phyloP scores from a whole-genome alignment of 2,888 invertebrate genomes.

The Pterostichus niger region DNA sequence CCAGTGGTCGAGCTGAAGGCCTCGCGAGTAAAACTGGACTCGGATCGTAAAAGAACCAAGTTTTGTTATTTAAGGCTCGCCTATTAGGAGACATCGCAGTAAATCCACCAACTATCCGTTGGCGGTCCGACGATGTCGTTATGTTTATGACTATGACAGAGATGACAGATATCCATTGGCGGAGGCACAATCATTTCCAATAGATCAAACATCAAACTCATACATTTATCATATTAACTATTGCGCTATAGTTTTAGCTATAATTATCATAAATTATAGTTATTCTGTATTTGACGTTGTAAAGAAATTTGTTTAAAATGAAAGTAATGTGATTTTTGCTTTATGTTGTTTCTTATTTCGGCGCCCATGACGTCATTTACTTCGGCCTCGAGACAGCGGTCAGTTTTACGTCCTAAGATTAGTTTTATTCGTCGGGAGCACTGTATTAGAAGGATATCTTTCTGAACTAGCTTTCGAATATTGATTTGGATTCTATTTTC shows the following conservation, averaged over 20 bases:
- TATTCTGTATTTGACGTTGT: not conserved
- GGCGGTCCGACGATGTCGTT: constrained; percentile 42
- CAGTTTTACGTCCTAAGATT: constrained; percentile 60
- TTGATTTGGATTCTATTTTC: constrained; percentile 49
- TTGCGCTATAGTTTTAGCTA: not conserved
- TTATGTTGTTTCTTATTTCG: not conserved
- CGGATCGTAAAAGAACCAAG: constrained; percentile 52
- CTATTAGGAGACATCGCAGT: constrained; percentile 41
- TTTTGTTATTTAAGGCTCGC: constrained; percentile 58
- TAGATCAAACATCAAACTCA: not conserved
- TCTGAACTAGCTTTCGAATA: constrained; percentile 39
- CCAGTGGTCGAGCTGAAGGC: constrained; percentile 2
- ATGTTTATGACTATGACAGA: constrained; percentile 44
- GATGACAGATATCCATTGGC: not conserved
- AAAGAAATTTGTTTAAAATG: not conserved
- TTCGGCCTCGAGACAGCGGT: constrained; percentile 22
- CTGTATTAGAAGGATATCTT: constrained; percentile 32
- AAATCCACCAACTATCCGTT: constrained; percentile 28
- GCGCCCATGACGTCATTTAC: constrained; percentile 22
- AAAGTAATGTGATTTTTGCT: not conserved
- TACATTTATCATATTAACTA: not conserved
- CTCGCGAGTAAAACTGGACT: constrained; percentile 29
- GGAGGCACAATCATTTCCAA: not conserved
- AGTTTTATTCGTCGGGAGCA: constrained; percentile 41
- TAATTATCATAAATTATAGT: too few species aligned